Evolutionary conservation across 2,113 vertebrate species (phyloP).

Genomic region (Perca flavescens): DNA sequence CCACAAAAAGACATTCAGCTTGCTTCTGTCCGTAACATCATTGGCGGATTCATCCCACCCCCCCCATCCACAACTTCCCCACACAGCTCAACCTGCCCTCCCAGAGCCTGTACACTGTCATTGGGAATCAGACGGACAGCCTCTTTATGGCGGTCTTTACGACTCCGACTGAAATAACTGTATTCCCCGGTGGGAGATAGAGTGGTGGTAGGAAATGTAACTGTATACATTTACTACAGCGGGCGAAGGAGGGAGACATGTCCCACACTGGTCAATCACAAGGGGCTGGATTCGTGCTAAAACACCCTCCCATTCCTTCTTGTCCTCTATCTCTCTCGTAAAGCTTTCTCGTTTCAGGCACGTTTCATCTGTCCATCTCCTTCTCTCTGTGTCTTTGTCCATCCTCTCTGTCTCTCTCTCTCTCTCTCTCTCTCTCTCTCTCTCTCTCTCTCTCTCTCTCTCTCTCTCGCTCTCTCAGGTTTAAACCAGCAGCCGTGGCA

Average conservation of each 20-base stretch:
- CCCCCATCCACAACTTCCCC: slow-evolving; percentile 37
- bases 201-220: slow-evolving; percentile 69
- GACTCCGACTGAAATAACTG: slow-evolving; percentile 79
- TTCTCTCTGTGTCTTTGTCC: slow-evolving; percentile 47
- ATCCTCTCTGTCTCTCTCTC: slow-evolving; percentile 42
- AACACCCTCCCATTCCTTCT: slow-evolving; percentile 23
- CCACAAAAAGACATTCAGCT: slow-evolving; percentile 65
- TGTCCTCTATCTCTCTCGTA: slow-evolving; percentile 28
- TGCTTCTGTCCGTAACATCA: slow-evolving; percentile 64
- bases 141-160: slow-evolving; percentile 78
- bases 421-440: slow-evolving; percentile 44
- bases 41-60: slow-evolving; percentile 34
- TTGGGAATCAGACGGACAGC: slow-evolving; percentile 75
- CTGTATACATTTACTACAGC: slow-evolving; percentile 76
- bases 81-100: slow-evolving; percentile 63
- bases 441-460: slow-evolving; percentile 48
- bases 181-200: slow-evolving; percentile 75
- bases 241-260: slow-evolving; percentile 55
- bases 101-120: slow-evolving; percentile 66
- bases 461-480: slow-evolving; percentile 51
- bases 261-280: slow-evolving; percentile 66
- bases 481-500: slow-evolving; percentile 72
- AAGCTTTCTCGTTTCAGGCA: slow-evolving; percentile 32
- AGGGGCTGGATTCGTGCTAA: slow-evolving; percentile 37
- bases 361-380: slow-evolving; percentile 60